Percentiles rank a stretch among this genome's conserved stretches.
Conservation (phyloP, 2,888 invertebrate genomes). For the Oegoconia quadripuncta region DNA sequence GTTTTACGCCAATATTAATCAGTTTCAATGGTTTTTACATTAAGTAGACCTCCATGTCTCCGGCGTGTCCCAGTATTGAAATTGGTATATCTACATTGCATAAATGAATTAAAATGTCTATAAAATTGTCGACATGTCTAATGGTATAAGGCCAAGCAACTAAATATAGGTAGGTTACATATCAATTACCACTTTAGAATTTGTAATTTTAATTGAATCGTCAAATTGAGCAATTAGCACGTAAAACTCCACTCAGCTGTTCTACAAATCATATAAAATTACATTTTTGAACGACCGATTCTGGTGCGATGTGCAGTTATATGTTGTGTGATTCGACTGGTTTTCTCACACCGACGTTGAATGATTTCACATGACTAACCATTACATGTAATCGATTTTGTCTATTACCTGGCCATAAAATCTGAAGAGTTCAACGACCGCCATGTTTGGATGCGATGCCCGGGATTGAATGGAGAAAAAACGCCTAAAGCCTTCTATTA, state of each 20-base stretch:
- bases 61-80: too few species aligned
- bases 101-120: too few species aligned
- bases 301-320: constrained; percentile 25
- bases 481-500: constrained; percentile 61
- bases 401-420: constrained; percentile 66
- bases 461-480: constrained; percentile 61
- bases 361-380: constrained; percentile 60
- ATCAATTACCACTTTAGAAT: not conserved
- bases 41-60: not conserved
- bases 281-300: constrained; percentile 22
- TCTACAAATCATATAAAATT: constrained; percentile 39
- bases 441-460: constrained; percentile 37
- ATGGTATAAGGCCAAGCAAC: not conserved
- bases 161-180: not conserved
- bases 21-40: constrained; percentile 25
- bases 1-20: constrained; percentile 38
- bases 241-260: constrained; percentile 38
- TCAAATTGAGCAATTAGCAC: constrained; percentile 41
- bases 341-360: constrained; percentile 51
- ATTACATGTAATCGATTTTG: constrained; percentile 57
- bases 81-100: too few species aligned
- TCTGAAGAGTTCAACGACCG: constrained; percentile 54
- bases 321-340: constrained; percentile 29
- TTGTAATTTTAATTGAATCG: constrained; percentile 34
- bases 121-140: not conserved